Conservation (phyloP, 2,113 vertebrate genomes). For the Nematolebias whitei region DNA sequence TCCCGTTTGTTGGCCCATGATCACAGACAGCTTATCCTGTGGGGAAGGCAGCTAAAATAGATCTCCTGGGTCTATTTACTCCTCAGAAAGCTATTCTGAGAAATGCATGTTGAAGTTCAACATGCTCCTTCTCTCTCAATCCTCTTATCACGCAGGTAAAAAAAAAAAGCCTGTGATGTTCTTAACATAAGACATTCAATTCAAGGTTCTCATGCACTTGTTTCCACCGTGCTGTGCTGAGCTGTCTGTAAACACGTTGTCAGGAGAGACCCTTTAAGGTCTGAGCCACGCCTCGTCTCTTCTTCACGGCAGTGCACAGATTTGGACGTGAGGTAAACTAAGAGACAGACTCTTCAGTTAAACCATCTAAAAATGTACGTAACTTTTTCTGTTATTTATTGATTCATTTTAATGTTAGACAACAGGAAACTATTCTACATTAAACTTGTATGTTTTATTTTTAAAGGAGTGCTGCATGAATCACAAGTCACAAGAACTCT, state of each 20-base stretch:
- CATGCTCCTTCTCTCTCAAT: background rate
- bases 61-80: slow-evolving; percentile 4
- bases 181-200: slow-evolving; percentile 42
- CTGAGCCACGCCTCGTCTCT: background rate
- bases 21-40: slow-evolving; percentile 26
- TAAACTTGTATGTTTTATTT: background rate
- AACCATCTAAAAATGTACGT: background rate
- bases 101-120: background rate
- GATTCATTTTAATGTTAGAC: background rate
- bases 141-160: background rate
- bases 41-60: background rate
- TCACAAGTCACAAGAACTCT: background rate
- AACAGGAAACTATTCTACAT: background rate
- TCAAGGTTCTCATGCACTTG: slow-evolving; percentile 4
- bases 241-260: background rate
- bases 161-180: slow-evolving; percentile 6
- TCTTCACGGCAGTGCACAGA: no score
- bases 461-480: background rate
- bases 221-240: slow-evolving; percentile 17
- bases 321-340: no score
- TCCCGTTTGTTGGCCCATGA: slow-evolving; percentile 21
- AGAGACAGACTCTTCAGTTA: background rate
- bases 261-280: background rate
- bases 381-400: background rate
- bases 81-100: background rate